Evolutionary conservation across 2,888 invertebrate species (phyloP).

Genomic region (Prostheceraeus crozeri): DNA sequence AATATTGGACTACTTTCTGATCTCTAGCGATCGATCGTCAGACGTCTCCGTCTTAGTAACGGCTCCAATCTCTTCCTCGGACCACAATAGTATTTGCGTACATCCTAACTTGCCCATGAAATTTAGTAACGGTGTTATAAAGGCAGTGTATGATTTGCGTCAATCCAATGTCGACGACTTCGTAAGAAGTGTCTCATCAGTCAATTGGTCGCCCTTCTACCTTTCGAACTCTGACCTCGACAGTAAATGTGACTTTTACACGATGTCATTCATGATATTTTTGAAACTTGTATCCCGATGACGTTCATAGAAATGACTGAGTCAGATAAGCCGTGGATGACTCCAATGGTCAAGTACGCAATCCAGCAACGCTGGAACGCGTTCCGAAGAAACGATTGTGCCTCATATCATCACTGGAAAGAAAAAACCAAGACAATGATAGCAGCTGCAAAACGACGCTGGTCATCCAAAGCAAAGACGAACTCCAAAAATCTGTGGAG

Average conservation of each 20-base stretch:
- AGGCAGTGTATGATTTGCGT: conserved; percentile 1
- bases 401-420: conserved; percentile 14
- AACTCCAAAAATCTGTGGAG: no score
- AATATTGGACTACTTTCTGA: no score
- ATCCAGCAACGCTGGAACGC: conserved; percentile 3
- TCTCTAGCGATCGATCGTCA: no score
- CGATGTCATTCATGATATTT: not conserved
- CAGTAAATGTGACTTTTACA: not conserved
- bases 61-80: conserved; percentile 8
- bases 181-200: not conserved
- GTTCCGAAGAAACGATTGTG: not conserved
- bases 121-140: not conserved
- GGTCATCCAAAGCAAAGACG: no score
- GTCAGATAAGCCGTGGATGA: conserved; percentile 7
- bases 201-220: conserved; percentile 15
- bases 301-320: not conserved
- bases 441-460: conserved; percentile 1
- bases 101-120: not conserved
- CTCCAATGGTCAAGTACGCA: not conserved
- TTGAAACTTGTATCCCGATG: not conserved
- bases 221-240: not conserved
- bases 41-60: not conserved
- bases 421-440: conserved; percentile 6
- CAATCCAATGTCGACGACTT: not conserved
- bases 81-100: conserved; percentile 6